Evolutionary conservation across 1,140 invertebrate genomes (phyloP), one percentile per base, ranked within the genome.

Genomic region (Coenobita brevimanus): DNA sequence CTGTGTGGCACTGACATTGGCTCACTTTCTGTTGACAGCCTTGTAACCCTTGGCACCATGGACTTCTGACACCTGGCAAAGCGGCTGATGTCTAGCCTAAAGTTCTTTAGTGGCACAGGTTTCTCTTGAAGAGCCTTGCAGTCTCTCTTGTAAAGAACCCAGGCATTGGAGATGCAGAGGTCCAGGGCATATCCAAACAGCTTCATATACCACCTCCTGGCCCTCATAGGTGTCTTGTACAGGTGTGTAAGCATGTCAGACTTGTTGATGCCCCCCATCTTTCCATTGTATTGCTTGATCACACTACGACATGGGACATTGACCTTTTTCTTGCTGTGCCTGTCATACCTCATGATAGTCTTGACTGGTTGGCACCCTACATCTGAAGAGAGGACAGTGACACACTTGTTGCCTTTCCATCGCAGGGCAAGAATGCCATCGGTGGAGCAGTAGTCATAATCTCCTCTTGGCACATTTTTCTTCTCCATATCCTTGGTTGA

Each of bases 211-310:
- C 41, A 85, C 38, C 82, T 15, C 33, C 82, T 80, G 43, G 69
- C 67, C 67, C 46, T 43, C 64, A 85, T 73, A n/a, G 69, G 82
- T 2, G 82, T 15, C 30, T 85, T 85, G 67, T 78, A 85, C 17
- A 83, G 62, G 43, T 83, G 81, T 2, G 81, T 76, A 13, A 83
- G 36, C 60, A 83, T 83, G 57, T 85, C 43, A 36, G 41, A 64
- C 67, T 78, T 85, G 41, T 76, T 67, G n/a, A 85, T 75, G 41
- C 82, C 43, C 2, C 67, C 82, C 84, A 82, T 82, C 30, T 82
- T 62, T 15, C 81, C 81, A 85, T 76, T 85, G 38, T 85, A 85
- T 43, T 79, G 1, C 67, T 85, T 85, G 38, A 85, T 75, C 2
- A 85, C 82, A 46, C 21, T 27, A 13, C 64, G 67, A 46, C 38